Base-by-base conservation (phyloP, 2,113 vertebrate species). In the Cephalophus harveyi region DNA sequence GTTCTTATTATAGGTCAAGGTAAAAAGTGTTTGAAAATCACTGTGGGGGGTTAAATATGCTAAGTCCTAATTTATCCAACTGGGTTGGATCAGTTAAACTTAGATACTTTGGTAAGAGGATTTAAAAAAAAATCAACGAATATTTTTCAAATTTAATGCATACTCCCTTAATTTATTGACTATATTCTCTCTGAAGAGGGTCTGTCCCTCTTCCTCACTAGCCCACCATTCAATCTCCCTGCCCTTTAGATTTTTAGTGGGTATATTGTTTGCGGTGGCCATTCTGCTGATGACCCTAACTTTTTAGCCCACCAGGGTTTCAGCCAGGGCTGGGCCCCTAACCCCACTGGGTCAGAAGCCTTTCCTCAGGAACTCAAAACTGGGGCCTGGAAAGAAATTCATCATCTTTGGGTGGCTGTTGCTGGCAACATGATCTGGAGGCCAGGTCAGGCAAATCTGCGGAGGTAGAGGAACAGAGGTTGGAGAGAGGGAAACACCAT, bases 281-380 rank as follows among this genome's bases (percentile, higher is more conserved):
- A 2, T 40, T 89, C 36, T 91, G 13, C 6, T 27, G n/a, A 85
- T 11, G 23, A 74, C 9, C 13, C 55, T 43, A 14, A 17, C 30
- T 79, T 55, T 54, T 28, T 19, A 60, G 74, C 33, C 28, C 54
- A 46, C 15, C 11, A 54, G 21, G 27, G 16, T 67, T 36, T 87
- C 52, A 54, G 25, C 8, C 28, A 71, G 12, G 46, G 7, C 46
- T n/a, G 46, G n/a, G 11, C 17, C 55, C 19, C 46, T 82, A 79
- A 36, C 4, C 28, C 14, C 57, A n/a, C 1, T 48, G 71, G 54
- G 55, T 64, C 55, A 25, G 62, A 91, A 60, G 57, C 2, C 33
- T 89, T 83, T 36, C 36, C 78, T 71, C 19, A 7, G 16, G 48
- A 60, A 88, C 54, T 76, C 91, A 95, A 94, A 93, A 57, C 28